Evolutionary conservation across 2,888 invertebrate species (phyloP), one percentile per base, ranked within the genome.

Genomic region (Pyrocoelia pectoralis): DNA sequence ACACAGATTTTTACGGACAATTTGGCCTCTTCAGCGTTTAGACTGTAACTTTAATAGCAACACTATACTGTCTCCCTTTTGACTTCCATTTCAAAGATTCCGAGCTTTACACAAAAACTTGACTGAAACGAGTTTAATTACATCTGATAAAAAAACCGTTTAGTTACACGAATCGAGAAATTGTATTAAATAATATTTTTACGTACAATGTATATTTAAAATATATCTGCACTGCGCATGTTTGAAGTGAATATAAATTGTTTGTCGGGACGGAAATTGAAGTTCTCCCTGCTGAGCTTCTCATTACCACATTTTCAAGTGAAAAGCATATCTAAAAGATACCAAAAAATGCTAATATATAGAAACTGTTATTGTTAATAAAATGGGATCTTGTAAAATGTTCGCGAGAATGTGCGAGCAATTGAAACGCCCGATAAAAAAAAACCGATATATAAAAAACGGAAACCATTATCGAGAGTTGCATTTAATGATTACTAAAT

Each of bases 231-330:
- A 13, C 18, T 17, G 29, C 29, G 70, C 70, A 68, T 69, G 68
- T 69, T 67, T 56, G 62, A 65, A 61, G 66, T 67, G 68, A 69
- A 70, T 71, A 71, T 70, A 72, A 72, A 72, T 71, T 72, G 70
- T 70, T 69, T 66, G 67, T 67, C 69, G 68, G 51, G 63, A 65
- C 67, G 68, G 69, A 72, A 72, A 70, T 71, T 71, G 72, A 70
- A 70, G 67, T 51, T 50, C 46, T 57, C 48, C 56, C 62, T 52
- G 49, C 58, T 53, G 52, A 15, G 56, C 61, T 15, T 15, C 17
- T 66, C 66, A 65, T 61, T 63, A 65, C 65, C 66, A 28, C 64
- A 53, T 61, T 49, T 56, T 48, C 60, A 56, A 66, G 58, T 65
- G 18, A 4, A 14, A 14, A 43, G 14, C 17, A 17, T 43, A 40